These are phyloP conservation scores for Blomia tropicalis DNA, from an alignment of 2,888 invertebrate genomes.

Conservation along the genomic window DNA sequence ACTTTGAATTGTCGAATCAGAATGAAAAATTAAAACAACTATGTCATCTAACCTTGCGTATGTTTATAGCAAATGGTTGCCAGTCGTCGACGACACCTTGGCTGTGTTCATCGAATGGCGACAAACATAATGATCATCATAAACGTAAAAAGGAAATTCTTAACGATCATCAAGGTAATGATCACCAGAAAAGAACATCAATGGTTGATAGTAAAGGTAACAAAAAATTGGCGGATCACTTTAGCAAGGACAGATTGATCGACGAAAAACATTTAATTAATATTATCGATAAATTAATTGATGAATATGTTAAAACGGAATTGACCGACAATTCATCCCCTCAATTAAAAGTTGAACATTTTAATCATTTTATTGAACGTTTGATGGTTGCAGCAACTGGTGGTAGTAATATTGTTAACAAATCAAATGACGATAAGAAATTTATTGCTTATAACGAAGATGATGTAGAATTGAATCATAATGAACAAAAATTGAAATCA, in stretches of 20 bases:
- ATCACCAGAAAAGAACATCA: background rate
- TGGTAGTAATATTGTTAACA: background rate
- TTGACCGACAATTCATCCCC: background rate
- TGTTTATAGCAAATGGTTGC: background rate
- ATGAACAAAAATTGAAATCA: background rate
- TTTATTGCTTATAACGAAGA: background rate
- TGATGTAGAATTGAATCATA: background rate
- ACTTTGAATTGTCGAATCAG: background rate
- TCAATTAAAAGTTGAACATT: background rate
- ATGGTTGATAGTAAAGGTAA: background rate
- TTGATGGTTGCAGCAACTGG: background rate
- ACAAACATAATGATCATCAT: background rate
- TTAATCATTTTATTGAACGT: background rate
- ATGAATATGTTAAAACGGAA: background rate
- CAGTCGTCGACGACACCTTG: background rate
- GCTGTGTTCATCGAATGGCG: background rate
- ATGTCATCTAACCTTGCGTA: background rate
- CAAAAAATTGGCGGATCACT: background rate
- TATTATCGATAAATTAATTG: background rate
- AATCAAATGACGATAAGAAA: background rate
- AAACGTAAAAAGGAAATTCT: background rate
- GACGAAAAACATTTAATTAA: background rate
- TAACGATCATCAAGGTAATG: background rate
- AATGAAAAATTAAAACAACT: conserved; percentile 1
- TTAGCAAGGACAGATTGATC: background rate